Evolutionary conservation across 2,797 vertebrate genomes (phyloP), one percentile per base, ranked within the genome.

Genomic region (Schizopygopsis pylzovi): DNA sequence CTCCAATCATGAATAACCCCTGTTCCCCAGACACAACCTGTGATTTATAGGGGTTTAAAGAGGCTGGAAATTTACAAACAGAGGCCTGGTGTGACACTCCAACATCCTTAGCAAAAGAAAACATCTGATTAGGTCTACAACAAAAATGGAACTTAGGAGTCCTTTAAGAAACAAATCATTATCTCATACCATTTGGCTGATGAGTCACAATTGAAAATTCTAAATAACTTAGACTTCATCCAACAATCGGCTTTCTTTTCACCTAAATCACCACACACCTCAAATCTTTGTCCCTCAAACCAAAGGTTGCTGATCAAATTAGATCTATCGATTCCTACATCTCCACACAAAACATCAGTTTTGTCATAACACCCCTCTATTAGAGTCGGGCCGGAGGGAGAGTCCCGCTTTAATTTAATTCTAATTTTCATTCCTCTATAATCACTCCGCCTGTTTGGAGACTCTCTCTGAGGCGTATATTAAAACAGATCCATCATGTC

Each of bases 401-500:
- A 87, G 90, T 88, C 81, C 2, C 70, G 77, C 91, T 91, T 90
- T 83, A 89, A 90, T 76, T 77, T 83, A 89, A 90, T 76, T 77
- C 75, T 81, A 85, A 85, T 83, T 87, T 85, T 87, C 82, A 83
- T 84, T 81, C 86, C 80, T 85, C 87, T 91, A 91, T 93, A 94
- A 94, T 95, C 91, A 90, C 89, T 90, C 82, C 56, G 86, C 78
- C 80, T 86, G 89, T 90, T 89, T 88, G 81, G 83, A 54, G 84
- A 93, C 91, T 89, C 90, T 90, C 90, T 92, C 92, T 90, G 91
- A 90, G 88, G 89, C 71, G 67, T 82, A 94, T 95, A 95, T 95
- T 95, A 95, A 95, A 95, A 95, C 86, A 86, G 90, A 95, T 95
- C 94, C 92, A 95, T 95, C 95, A 95, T 88, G 83, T 88, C 88